A percentile compares a stretch with the other conserved stretches of the same genome.
phyloP scores from a whole-genome alignment of 2,113 vertebrate genomes.

The Polyodon spathula region DNA sequence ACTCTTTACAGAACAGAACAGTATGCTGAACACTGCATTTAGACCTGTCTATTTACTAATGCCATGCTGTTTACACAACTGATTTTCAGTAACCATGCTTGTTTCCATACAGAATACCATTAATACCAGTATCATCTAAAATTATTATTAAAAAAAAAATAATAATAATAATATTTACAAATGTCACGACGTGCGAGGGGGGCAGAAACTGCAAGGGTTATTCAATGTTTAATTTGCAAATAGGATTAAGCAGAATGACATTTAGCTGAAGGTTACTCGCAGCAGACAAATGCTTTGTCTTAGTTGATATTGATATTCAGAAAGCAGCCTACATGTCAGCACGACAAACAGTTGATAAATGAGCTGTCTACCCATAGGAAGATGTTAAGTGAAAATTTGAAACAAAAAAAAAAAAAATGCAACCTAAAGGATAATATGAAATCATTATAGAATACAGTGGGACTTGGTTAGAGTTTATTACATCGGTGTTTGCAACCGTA shows the following conservation, averaged over 20 bases:
- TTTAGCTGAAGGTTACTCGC: slow-evolving; percentile 74
- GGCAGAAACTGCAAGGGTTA: slow-evolving; percentile 59
- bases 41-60: background rate
- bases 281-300: slow-evolving; percentile 53
- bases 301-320: slow-evolving; percentile 74
- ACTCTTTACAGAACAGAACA: too few relatives aligned
- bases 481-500: background rate
- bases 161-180: slow-evolving; percentile 50
- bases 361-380: slow-evolving; percentile 64
- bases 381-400: slow-evolving; percentile 72
- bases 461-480: slow-evolving; percentile 3
- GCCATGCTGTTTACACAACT: background rate
- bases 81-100: background rate
- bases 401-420: slow-evolving; percentile 32
- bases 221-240: slow-evolving; percentile 79
- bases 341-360: slow-evolving; percentile 75
- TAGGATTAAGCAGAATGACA: slow-evolving; percentile 79
- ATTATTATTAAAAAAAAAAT: slow-evolving; percentile 34
- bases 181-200: slow-evolving; percentile 48
- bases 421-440: slow-evolving; percentile 2
- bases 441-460: slow-evolving; percentile 3
- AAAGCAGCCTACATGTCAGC: slow-evolving; percentile 62
- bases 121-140: slow-evolving; percentile 31
- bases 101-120: too few relatives aligned
- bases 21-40: background rate